Conservation (phyloP, 2,113 vertebrate species). For the Periophthalmodon schlosseri region DNA sequence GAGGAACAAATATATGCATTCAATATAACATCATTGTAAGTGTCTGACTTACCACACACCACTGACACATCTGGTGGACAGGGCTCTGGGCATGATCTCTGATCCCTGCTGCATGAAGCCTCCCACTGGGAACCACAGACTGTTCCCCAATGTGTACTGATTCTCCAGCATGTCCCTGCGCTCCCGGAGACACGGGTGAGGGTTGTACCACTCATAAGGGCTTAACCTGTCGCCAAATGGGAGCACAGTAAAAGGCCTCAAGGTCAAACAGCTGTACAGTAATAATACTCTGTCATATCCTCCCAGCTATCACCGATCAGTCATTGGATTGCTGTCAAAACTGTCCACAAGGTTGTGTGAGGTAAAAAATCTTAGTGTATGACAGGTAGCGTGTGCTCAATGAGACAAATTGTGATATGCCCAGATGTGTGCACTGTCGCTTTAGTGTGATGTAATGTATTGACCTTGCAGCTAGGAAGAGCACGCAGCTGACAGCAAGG, state of each 20-base stretch:
- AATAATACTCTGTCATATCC: constrained; percentile 20
- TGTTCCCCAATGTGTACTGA: constrained; percentile 94
- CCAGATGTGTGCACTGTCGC: constrained; percentile 32
- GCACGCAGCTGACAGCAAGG: constrained; percentile 93
- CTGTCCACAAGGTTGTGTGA: constrained; percentile 24
- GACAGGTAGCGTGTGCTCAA: constrained; percentile 38
- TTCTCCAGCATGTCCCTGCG: constrained; percentile 89
- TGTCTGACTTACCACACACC: constrained; percentile 88
- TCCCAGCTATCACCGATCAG: constrained; percentile 28
- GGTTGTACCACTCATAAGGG: constrained; percentile 96
- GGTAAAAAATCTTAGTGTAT: constrained; percentile 26
- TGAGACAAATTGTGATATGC: constrained; percentile 43
- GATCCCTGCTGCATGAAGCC: constrained; percentile 98
- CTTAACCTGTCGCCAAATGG: constrained; percentile 79
- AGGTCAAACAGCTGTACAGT: constrained; percentile 27
- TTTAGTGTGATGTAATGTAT: constrained; percentile 54
- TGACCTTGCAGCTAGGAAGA: constrained; percentile 93
- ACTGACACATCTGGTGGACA: constrained; percentile 93
- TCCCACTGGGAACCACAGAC: constrained; percentile 93
- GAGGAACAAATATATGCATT: neutral
- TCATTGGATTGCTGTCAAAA: constrained; percentile 39
- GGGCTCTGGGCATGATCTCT: constrained; percentile 91
- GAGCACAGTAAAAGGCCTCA: constrained; percentile 18
- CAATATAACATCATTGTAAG: neutral
- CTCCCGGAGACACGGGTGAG: constrained; percentile 87